These are phyloP conservation scores for Hirtodrosophila trivittata DNA, from an alignment of 2,888 invertebrate genomes.

Conservation along the genomic window DNA sequence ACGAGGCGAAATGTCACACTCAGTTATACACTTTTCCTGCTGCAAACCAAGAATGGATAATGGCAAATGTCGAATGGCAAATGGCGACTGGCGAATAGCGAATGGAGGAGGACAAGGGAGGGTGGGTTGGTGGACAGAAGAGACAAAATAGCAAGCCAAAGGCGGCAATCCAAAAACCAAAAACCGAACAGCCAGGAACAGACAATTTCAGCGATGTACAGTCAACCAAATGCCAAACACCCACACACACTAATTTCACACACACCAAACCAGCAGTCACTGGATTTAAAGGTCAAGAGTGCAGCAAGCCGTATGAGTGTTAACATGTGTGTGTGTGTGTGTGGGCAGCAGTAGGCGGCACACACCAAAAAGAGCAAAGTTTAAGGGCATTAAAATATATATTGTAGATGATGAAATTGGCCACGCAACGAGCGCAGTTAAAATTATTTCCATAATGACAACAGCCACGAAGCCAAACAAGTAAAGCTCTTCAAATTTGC, in stretches of 20 bases:
- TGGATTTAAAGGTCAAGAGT: conserved; percentile 77
- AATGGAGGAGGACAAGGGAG: neutral
- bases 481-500: conserved; percentile 46
- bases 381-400: conserved; percentile 75
- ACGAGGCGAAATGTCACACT: conserved; percentile 64
- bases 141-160: conserved; percentile 39
- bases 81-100: neutral
- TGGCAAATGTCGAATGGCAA: conserved; percentile 1
- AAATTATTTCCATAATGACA: conserved; percentile 55
- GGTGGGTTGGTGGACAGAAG: conserved; percentile 2
- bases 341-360: conserved; percentile 37
- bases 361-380: conserved; percentile 71
- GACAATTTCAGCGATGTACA: conserved; percentile 45
- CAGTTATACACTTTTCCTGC: conserved; percentile 53
- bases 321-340: conserved; percentile 23
- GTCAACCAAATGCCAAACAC: conserved; percentile 35
- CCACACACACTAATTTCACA: conserved; percentile 23
- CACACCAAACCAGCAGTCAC: conserved; percentile 25
- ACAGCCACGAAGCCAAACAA: conserved; percentile 62
- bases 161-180: conserved; percentile 15
- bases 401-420: conserved; percentile 64
- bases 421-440: conserved; percentile 56
- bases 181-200: conserved; percentile 45
- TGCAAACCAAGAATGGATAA: neutral
- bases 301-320: conserved; percentile 45